A percentile compares a stretch with the other conserved stretches of the same genome.
phyloP scores from a whole-genome alignment of 53 echinoderm and acorn worm species.

The Luidia sarsii region DNA sequence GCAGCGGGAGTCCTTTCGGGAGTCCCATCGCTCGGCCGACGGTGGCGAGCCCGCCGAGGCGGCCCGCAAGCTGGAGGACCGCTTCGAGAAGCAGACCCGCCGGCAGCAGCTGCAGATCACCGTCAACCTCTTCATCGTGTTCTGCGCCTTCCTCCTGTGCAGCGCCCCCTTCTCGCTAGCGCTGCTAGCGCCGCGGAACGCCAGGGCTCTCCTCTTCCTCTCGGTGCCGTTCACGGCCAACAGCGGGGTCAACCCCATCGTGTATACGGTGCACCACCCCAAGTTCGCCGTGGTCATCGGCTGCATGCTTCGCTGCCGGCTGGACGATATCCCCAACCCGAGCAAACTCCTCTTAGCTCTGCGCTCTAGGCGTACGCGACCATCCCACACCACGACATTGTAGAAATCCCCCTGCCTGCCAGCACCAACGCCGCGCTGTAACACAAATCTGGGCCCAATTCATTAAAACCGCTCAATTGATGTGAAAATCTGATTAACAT shows the following conservation, averaged over 20 bases:
- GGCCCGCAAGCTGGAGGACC: constrained; percentile 11
- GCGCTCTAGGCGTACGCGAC: not conserved
- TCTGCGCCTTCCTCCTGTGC: constrained; percentile 20
- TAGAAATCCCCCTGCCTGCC: no score
- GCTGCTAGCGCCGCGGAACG: not conserved
- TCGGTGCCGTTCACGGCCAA: constrained; percentile 59
- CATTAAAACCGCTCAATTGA: no score
- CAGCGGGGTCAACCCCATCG: constrained; percentile 66
- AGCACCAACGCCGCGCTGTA: no score
- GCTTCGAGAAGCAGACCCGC: constrained; percentile 25
- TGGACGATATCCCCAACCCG: constrained; percentile 52
- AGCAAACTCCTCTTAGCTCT: not conserved
- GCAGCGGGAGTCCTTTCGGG: not conserved
- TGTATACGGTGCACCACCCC: constrained; percentile 64
- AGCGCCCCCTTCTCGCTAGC: constrained; percentile 20
- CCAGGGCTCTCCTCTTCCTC: constrained; percentile 16
- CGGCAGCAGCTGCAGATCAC: constrained; percentile 42
- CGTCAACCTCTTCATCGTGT: constrained; percentile 43
- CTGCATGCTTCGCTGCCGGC: constrained; percentile 55
- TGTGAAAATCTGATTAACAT: no score
- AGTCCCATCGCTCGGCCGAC: not conserved
- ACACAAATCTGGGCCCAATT: no score
- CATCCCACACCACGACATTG: no score
- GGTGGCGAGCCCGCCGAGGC: not conserved
- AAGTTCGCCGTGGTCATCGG: constrained; percentile 59